These are phyloP conservation scores for Alligator sinensis DNA, from an alignment of 2,113 vertebrate genomes.

Conservation along the genomic window DNA sequence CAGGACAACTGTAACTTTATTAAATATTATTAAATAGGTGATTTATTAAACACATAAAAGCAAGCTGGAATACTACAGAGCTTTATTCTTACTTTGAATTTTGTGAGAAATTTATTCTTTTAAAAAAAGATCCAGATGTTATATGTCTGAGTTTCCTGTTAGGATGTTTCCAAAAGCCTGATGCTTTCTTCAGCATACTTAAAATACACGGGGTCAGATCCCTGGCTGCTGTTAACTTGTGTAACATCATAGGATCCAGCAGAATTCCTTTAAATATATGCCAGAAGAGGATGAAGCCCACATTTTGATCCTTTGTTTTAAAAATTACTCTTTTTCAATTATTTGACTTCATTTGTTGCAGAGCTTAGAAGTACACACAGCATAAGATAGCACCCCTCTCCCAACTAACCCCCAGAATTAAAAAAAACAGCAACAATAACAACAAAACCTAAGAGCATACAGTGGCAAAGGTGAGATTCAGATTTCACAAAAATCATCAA, in stretches of 20 bases:
- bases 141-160: background rate
- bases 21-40: background rate
- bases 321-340: background rate
- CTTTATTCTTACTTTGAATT: background rate
- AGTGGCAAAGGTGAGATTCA: background rate
- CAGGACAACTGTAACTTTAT: background rate
- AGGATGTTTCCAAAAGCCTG: background rate
- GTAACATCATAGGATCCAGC: fast-evolving
- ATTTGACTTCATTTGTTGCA: background rate
- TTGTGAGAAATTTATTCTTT: background rate
- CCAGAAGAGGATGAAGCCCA: background rate
- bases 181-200: background rate
- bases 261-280: background rate
- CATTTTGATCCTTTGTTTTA: background rate
- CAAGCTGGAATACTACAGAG: background rate
- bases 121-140: background rate
- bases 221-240: background rate
- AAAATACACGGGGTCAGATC: background rate
- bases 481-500: background rate
- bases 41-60: background rate
- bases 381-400: background rate
- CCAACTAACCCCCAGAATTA: background rate
- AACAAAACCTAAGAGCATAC: too few relatives aligned
- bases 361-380: background rate
- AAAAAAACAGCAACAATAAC: too few relatives aligned